These are phyloP conservation scores for Icerya purchasi DNA, from an alignment of 2,888 invertebrate species.

Conservation along the genomic window DNA sequence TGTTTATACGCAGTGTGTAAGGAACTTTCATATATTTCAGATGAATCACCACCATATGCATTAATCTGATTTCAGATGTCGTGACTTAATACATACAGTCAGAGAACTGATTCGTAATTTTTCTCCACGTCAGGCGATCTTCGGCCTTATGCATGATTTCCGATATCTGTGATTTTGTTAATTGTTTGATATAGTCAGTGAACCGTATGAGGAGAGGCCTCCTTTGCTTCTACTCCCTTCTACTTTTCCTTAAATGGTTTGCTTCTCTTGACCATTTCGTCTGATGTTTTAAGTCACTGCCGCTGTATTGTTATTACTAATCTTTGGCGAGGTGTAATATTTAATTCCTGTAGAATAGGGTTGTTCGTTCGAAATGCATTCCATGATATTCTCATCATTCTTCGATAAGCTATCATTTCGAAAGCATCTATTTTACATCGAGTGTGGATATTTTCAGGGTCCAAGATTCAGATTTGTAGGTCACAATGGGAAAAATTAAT, in stretches of 20 bases:
- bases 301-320: not conserved
- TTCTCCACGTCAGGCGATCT: not conserved
- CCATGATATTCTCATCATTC: not conserved
- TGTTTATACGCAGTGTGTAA: too few species aligned
- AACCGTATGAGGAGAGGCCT: not conserved
- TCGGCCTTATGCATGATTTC: not conserved
- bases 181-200: too few species aligned
- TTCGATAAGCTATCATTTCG: not conserved
- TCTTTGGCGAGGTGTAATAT: not conserved
- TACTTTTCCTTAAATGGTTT: not conserved
- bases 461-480: too few species aligned
- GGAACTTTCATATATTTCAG: too few species aligned
- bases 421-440: not conserved
- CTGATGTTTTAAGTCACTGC: not conserved
- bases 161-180: not conserved
- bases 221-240: not conserved
- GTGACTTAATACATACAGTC: not conserved
- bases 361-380: not conserved
- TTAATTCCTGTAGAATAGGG: not conserved
- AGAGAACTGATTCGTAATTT: not conserved
- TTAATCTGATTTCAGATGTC: not conserved
- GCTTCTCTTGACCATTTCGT: not conserved
- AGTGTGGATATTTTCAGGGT: not conserved
- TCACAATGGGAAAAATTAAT: too few species aligned
- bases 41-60: not conserved